Base-by-base conservation (phyloP, 2,888 invertebrate genomes). In the Tenthredo notha region DNA sequence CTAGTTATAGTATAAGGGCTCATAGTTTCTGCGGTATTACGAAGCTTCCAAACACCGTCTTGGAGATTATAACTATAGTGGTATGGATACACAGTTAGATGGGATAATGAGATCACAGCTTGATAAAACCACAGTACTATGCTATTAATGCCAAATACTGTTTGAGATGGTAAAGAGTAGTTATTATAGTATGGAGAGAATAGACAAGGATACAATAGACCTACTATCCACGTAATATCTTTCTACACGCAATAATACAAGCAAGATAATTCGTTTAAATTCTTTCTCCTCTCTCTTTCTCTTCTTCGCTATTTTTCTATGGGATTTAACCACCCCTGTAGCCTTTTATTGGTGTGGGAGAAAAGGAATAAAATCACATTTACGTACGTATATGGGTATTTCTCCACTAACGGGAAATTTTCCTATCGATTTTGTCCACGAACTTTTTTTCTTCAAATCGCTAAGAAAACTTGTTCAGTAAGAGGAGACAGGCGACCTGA, bases 211-310 rank as follows among this genome's bases (percentile, higher is more conserved):
- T 21, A 74, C 40, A 10, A 74, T 43, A n/a, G n/a, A 43, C 12
- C 43, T 12, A 2, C 74, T 21, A 0, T 12, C 43, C 12, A 74
- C 40, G 43, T 43, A 74, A 74, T 74, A 43, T 43, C 74, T 74
- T 40, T 10, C 40, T 74, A 25, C n/a, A 12, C 74, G 43, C 40
- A 9, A 72, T 40, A 72, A 72, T 72, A 72, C 72, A 40, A n/a
- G 72, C n/a, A 72, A 72, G n/a, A 21, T 43, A 25, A 74, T 74
- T 74, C 74, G 43, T 74, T 70, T 37, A n/a, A 40, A 37, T 70
- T 37, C 43, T 43, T 10, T 10, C 43, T 43, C 0, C 10, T 43
- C 10, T 43, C 70, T 7, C 37, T 33, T 4, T 33, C 33, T 61
- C 25, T 50, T 6, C 6, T 6, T n/a, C 70, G 2, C 70, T 15